phyloP scores from a whole-genome alignment of 2,797 vertebrate genomes.

The Muscicapa striata region DNA sequence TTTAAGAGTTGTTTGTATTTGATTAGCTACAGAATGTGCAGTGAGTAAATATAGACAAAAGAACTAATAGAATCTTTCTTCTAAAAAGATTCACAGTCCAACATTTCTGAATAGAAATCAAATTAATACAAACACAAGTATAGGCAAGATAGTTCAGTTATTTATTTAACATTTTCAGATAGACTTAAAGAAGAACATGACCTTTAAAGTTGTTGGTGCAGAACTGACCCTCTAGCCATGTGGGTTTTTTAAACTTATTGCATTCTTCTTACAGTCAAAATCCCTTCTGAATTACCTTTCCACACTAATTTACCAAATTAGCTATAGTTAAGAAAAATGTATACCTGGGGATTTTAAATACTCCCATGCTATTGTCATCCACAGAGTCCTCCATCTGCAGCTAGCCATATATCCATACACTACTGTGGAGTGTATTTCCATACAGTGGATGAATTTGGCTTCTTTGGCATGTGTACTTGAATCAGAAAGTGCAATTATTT shows the following conservation, averaged over 20 bases:
- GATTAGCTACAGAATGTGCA: not conserved
- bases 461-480: not conserved
- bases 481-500: not conserved
- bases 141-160: not conserved
- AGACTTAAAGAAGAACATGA: slow-evolving; percentile 2
- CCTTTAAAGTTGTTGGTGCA: not conserved
- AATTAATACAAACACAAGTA: not conserved
- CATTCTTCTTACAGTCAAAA: not conserved
- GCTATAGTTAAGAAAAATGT: not conserved
- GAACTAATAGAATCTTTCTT: not conserved
- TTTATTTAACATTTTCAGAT: slow-evolving; percentile 41
- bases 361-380: not conserved
- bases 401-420: not conserved
- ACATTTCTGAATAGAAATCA: not conserved
- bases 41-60: not conserved
- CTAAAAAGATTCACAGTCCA: not conserved
- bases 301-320: slow-evolving; percentile 2
- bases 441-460: not conserved
- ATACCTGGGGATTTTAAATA: not conserved
- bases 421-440: not conserved
- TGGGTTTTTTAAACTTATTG: not conserved
- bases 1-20: not conserved
- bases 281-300: not conserved
- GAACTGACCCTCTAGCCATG: not conserved
- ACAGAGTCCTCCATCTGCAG: not conserved